Percentiles rank a stretch among this genome's conserved stretches.
phyloP scores from a whole-genome alignment of 2,797 vertebrate species.

The Sebastes itinus region DNA sequence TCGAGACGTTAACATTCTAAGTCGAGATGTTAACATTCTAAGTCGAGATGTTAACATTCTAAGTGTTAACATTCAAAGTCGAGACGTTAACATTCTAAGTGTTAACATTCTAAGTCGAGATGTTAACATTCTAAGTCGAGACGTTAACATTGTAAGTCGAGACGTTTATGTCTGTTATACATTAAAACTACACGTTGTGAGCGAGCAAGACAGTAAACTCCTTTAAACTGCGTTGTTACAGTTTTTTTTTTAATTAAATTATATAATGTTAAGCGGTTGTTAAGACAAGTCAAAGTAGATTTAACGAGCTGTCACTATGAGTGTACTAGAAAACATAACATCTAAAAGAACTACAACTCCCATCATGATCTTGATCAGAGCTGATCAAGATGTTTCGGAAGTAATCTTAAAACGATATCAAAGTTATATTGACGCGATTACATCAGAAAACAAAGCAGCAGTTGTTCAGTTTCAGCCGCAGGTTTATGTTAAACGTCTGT shows the following conservation, averaged over 20 bases:
- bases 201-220: background rate
- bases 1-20: too few species aligned
- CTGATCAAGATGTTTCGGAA: constrained; percentile 77
- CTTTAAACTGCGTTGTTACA: background rate
- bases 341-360: constrained; percentile 81
- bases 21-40: too few species aligned
- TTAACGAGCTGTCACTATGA: background rate
- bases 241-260: background rate
- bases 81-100: too few species aligned
- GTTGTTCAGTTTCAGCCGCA: background rate
- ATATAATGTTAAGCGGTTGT: background rate
- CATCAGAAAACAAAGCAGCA: background rate
- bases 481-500: too few species aligned
- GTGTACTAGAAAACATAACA: background rate
- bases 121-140: too few species aligned
- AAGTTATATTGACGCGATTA: constrained; percentile 23
- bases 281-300: background rate
- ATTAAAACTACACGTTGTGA: too few species aligned
- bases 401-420: constrained; percentile 51
- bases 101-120: too few species aligned
- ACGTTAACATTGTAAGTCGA: too few species aligned
- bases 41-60: too few species aligned
- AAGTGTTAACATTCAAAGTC: too few species aligned
- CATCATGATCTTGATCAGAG: constrained; percentile 55
- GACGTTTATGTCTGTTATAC: too few species aligned